Percentiles rank a stretch among this genome's conserved stretches.
These are phyloP conservation scores for Agrypnus murinus DNA, from an alignment of 2,888 invertebrate species.

Conservation along the genomic window DNA sequence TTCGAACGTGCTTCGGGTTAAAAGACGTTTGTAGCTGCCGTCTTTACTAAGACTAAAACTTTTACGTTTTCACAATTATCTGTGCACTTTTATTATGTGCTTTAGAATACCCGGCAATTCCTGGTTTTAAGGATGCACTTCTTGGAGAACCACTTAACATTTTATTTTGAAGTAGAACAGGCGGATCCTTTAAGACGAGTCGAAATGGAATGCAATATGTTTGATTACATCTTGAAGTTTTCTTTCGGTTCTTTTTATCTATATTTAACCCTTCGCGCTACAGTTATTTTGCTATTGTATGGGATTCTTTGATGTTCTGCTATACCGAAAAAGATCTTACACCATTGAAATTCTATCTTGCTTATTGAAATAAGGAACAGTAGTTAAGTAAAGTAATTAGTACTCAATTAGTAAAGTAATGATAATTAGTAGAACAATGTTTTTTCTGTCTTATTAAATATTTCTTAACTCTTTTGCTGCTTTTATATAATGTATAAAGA, in stretches of 20 bases:
- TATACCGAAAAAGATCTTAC: conserved; percentile 10
- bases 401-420: too few species aligned
- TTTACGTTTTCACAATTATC: conserved; percentile 14
- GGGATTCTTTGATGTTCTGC: conserved; percentile 30
- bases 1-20: too few species aligned
- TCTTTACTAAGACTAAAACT: too few species aligned
- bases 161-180: conserved; percentile 1
- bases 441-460: too few species aligned
- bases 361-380: too few species aligned
- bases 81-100: background rate
- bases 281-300: conserved; percentile 35
- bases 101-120: background rate
- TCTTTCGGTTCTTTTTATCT: conserved; percentile 39
- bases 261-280: conserved; percentile 47
- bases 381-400: too few species aligned
- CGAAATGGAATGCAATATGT: conserved; percentile 28
- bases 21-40: too few species aligned
- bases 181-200: conserved; percentile 9
- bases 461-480: background rate
- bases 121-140: conserved; percentile 9
- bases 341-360: too few species aligned
- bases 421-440: too few species aligned
- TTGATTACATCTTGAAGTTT: conserved; percentile 31
- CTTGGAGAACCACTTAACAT: conserved; percentile 28
- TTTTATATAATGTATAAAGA: too few species aligned